Conservation (phyloP, 2,113 vertebrate species). For the Atlantisia rogersi region DNA sequence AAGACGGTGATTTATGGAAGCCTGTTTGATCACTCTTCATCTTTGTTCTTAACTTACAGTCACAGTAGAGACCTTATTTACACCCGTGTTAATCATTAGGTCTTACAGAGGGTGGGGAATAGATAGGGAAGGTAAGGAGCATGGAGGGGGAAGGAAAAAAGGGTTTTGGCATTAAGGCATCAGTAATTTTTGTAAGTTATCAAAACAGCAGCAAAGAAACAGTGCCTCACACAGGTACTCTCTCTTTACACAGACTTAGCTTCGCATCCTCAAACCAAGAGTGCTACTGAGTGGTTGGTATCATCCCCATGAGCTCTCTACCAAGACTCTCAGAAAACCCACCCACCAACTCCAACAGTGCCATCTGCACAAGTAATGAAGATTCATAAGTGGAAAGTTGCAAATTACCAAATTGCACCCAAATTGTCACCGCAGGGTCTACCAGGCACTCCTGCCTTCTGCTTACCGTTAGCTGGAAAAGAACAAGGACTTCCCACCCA, state of each 20-base stretch:
- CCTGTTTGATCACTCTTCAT: neutral
- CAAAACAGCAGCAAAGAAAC: neutral
- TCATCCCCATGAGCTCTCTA: neutral
- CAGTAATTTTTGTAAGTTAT: neutral
- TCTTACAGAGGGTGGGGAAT: neutral
- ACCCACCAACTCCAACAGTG: neutral
- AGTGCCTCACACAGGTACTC: neutral
- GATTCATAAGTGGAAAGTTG: accelerated
- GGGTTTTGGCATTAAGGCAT: neutral
- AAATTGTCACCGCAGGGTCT: neutral
- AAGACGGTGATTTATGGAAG: neutral
- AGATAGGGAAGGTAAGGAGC: neutral
- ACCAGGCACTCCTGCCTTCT: neutral
- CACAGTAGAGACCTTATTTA: neutral
- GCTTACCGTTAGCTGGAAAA: neutral
- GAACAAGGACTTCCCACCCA: neutral
- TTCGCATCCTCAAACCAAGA: accelerated
- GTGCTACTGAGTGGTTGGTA: accelerated
- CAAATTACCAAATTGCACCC: neutral
- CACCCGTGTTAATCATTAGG: slow-evolving; percentile 16
- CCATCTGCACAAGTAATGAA: neutral
- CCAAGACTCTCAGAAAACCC: neutral
- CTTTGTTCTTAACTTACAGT: neutral
- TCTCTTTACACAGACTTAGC: neutral
- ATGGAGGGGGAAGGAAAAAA: accelerated